Base-by-base conservation (phyloP, 1,140 invertebrate species). In the Asobara japonica region DNA sequence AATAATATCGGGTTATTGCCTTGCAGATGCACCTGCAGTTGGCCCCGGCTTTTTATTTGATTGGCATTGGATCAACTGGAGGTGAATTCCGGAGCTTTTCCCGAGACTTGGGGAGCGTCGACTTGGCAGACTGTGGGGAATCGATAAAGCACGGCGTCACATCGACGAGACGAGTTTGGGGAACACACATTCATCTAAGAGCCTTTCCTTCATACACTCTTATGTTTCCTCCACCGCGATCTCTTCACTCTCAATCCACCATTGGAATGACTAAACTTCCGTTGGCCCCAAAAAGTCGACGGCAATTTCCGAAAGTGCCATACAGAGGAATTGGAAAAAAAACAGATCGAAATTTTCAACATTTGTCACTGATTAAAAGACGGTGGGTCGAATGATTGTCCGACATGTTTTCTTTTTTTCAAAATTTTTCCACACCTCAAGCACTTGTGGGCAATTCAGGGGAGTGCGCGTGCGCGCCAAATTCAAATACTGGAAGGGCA, bases 101-200 rank as follows among this genome's bases (percentile, higher is more conserved):
- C 11, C 13, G 7, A 22, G 4, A 56, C 31, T 36, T 1, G 51
- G 51, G 7, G 51, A 27, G 13, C 16, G 51, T 56, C 41, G 41
- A 8, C 51, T 56, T 56, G 51, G 51, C 51, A 56, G 13, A 56
- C 20, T 18, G 18, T 25, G 22, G 18, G 22, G 51, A 56, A 56
- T 56, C 51, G 51, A 56, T 56, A 56, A 18, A 56, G 51, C 20
- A 25, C 20, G 51, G 51, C 51, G 18, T 56, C 51, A 56, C 51
- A 56, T 1, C 22, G 51, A 56, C 51, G 20, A 56, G 51, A 56
- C 51, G 51, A 18, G 1, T 25, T 27, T 5, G 8, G 13, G 8
- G 6, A 13, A 56, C 51, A 25, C 25, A 22, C 8, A 56, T 56
- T 56, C 51, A 56, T 56, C 51, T 56, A 25, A 2, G 51, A 56